These are phyloP conservation scores for Botia almorhae DNA, from an alignment of 2,797 vertebrate species.

Conservation along the genomic window DNA sequence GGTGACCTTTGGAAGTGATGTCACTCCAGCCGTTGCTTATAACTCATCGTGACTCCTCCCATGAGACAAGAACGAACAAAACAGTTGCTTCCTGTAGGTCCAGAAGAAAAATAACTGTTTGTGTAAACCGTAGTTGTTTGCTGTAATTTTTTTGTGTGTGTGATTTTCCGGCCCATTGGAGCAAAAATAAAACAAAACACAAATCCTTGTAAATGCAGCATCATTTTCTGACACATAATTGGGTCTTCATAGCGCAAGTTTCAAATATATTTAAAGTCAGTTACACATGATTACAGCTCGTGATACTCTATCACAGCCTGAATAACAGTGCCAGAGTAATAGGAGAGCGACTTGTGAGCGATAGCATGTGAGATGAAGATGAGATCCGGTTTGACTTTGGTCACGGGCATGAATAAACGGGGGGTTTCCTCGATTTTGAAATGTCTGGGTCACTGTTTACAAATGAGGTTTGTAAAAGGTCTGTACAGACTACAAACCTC, in stretches of 20 bases:
- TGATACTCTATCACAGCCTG: not conserved
- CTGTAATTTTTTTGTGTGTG: not conserved
- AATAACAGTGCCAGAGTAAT: conserved; percentile 56
- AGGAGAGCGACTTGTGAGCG: conserved; percentile 58
- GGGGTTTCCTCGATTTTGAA: conserved; percentile 9
- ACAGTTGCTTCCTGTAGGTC: conserved; percentile 20
- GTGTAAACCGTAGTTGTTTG: not conserved
- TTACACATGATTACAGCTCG: conserved; percentile 4
- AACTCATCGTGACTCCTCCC: not conserved
- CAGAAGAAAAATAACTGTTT: conserved; percentile 6
- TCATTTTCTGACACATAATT: not conserved
- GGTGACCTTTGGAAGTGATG: conserved; percentile 57
- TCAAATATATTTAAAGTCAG: conserved; percentile 19
- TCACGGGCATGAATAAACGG: conserved; percentile 52
- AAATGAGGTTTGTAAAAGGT: not conserved
- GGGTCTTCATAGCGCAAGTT: not conserved
- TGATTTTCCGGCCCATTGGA: conserved; percentile 38
- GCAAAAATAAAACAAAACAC: conserved; percentile 30
- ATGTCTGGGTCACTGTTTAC: not conserved
- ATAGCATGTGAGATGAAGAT: conserved; percentile 54
- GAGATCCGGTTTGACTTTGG: conserved; percentile 49
- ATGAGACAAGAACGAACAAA: not conserved
- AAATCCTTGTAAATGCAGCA: not conserved
- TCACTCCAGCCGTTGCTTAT: conserved; percentile 13
- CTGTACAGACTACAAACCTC: not conserved